Evolutionary conservation across 2,113 vertebrate genomes (phyloP).

Genomic region (Pseudorectes ferrugineus): DNA sequence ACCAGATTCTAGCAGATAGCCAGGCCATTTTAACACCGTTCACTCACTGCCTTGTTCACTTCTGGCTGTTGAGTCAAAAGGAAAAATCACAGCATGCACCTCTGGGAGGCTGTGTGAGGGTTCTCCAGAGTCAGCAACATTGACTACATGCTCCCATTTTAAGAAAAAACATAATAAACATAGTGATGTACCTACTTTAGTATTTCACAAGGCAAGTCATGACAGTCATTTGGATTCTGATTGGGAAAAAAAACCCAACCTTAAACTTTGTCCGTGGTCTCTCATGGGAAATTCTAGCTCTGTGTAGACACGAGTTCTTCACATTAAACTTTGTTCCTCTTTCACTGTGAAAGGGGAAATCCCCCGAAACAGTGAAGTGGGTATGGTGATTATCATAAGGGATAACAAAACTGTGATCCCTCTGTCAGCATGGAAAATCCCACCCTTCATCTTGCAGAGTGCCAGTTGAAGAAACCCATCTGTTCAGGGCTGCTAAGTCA

Average conservation of each 20-base stretch:
- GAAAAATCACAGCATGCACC: accelerated
- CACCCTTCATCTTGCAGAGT: background rate
- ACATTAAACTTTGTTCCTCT: accelerated
- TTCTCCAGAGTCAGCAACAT: background rate
- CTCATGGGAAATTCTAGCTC: background rate
- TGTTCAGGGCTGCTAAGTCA: background rate
- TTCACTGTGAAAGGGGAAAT: background rate
- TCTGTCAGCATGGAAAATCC: background rate
- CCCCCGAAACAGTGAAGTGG: background rate
- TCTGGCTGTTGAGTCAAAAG: background rate
- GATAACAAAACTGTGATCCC: background rate
- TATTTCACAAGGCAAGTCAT: background rate
- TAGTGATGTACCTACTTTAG: background rate
- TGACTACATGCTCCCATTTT: background rate
- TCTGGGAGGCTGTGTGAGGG: background rate
- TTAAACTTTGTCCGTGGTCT: background rate
- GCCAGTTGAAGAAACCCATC: background rate
- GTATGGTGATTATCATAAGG: background rate
- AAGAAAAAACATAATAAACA: background rate
- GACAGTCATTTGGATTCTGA: background rate
- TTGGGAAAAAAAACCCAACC: accelerated
- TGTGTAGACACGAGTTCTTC: background rate
- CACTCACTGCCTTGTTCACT: background rate
- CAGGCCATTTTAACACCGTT: background rate
- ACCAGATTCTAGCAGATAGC: background rate